Base-by-base conservation (phyloP, 2,113 vertebrate species). In the Caracal caracal region DNA sequence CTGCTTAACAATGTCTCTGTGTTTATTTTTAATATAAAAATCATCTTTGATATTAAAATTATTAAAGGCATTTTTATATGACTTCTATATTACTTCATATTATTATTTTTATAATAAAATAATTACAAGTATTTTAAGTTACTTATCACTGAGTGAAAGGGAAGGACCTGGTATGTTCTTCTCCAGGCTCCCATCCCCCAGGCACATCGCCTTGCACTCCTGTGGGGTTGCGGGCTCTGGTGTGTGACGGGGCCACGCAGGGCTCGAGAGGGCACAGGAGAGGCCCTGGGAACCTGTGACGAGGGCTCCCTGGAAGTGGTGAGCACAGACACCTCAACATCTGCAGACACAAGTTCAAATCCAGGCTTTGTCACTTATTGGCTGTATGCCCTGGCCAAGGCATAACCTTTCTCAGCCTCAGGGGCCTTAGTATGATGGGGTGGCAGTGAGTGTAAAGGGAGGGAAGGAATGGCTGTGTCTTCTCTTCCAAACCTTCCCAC, bases 1-100 rank as follows among this genome's bases (percentile, higher is more conserved):
- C 70, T 88, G 26, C 20, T 70, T 35, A 66, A 22, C 16, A 28
- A 76, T 33, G n/a, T 66, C 63, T 83, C 37, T 6, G 51, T 59
- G 79, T 81, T 90, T 59, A 4, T 40, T 94, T 81, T 96, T 88
- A 35, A 76, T 53, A 35, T 43, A 95, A 95, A 88, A 81, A 20
- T 30, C 17, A 49, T 71, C 49, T 76, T 90, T 20, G 20, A 7
- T 20, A 56, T 56, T 56, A 56, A 56, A 56, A 20, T 56, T 20
- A 56, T 56, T 59, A 8, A 22, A 59, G 22, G 56, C 22, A 59
- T 59, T 59, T 56, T 56, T 20, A 56, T 20, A 56, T 56, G 19
- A 19, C 53, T 19, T 19, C 19, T 20, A 56, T 20, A 56, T 56
- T 56, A 19, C 53, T 19, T 19, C 6, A 8, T 56, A 19, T 17